These are phyloP conservation scores for Marmota flaviventris DNA, from an alignment of 2,113 vertebrate genomes.

Conservation along the genomic window DNA sequence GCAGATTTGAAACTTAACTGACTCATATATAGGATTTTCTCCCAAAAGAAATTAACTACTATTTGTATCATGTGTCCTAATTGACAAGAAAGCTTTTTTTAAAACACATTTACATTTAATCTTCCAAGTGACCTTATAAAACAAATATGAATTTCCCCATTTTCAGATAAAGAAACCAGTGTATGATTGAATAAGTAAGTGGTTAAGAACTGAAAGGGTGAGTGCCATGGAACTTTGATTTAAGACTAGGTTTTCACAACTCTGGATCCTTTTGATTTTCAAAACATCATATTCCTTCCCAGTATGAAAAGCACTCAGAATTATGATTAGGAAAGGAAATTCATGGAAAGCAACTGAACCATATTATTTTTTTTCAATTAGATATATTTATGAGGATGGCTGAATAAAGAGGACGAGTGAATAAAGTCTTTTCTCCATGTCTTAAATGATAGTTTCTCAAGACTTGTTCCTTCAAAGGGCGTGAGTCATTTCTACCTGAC, in stretches of 20 bases:
- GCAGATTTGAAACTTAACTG: background rate
- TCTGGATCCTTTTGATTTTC: background rate
- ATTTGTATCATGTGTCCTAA: background rate
- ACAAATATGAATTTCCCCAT: background rate
- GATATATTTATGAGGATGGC: background rate
- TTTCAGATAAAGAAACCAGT: background rate
- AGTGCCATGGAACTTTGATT: background rate
- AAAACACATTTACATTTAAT: background rate
- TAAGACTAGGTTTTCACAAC: background rate
- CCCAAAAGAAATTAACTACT: background rate
- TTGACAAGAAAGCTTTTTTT: background rate
- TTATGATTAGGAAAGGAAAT: background rate
- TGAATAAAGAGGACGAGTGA: background rate
- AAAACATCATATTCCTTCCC: background rate
- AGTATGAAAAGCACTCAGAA: background rate
- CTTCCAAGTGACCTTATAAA: background rate
- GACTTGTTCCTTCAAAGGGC: background rate
- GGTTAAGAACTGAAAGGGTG: background rate
- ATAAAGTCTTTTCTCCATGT: background rate
- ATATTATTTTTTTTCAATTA: background rate
- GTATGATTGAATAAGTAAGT: background rate
- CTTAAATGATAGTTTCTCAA: slow-evolving; percentile 15
- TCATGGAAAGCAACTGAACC: background rate
- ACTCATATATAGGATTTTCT: background rate
- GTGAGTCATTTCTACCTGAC: slow-evolving; percentile 59